Conservation (phyloP, 1,140 invertebrate species). For the Leptinotarsa lineolata region DNA sequence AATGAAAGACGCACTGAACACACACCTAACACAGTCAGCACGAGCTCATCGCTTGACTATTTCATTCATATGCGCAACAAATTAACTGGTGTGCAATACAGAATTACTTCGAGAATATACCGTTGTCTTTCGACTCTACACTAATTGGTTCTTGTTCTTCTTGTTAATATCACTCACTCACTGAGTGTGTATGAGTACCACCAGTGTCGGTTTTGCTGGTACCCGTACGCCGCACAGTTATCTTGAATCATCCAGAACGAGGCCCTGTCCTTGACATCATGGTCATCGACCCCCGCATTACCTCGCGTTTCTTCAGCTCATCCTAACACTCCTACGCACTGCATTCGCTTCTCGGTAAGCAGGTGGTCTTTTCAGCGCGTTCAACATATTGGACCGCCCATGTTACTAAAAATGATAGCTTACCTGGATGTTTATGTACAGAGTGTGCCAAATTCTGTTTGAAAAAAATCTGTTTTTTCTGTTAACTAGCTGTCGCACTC, state of each 20-base stretch:
- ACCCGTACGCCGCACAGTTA: constrained; percentile 42
- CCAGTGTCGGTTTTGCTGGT: constrained; percentile 32
- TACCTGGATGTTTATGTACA: too few species aligned
- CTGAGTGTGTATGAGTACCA: constrained; percentile 21
- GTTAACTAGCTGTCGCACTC: too few species aligned
- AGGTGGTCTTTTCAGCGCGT: constrained; percentile 1
- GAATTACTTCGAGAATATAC: constrained; percentile 51
- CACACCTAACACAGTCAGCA: constrained; percentile 45
- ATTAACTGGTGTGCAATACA: constrained; percentile 45
- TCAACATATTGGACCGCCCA: too few species aligned
- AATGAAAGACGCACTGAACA: constrained; percentile 30
- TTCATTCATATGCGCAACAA: constrained; percentile 45
- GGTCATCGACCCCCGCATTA: constrained; percentile 47
- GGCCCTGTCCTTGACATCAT: constrained; percentile 48
- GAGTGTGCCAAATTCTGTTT: too few species aligned
- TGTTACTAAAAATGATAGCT: too few species aligned
- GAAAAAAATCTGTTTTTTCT: too few species aligned
- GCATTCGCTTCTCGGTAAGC: constrained; percentile 10
- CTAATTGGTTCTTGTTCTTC: constrained; percentile 33
- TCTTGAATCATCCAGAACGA: constrained; percentile 39
- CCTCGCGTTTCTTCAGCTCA: constrained; percentile 38
- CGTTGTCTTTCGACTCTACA: constrained; percentile 42
- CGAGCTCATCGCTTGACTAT: constrained; percentile 43
- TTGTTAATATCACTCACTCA: constrained; percentile 28
- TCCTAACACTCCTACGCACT: constrained; percentile 39